Base-by-base conservation (phyloP, 2,113 vertebrate species). In the Aspidoscelis tigris region DNA sequence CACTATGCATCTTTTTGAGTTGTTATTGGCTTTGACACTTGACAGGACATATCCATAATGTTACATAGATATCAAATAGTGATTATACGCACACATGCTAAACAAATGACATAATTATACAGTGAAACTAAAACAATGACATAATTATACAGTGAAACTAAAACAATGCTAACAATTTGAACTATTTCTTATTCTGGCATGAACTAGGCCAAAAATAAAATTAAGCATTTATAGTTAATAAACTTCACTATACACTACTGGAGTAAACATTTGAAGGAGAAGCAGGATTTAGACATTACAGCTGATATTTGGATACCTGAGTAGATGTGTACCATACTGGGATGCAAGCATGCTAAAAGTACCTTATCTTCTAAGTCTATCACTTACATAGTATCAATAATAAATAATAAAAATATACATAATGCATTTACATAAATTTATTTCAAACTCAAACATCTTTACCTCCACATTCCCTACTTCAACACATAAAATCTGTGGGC, bases 161-260 rank as follows among this genome's bases (percentile, higher is more conserved):
- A 61, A 61, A 61, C 58, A 61, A 61, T 18, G 44, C 2, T 33
- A 71, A 44, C 0, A 0, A 0, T 76, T 16, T 83, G 66, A 0
- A 0, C 26, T 77, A 81, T 86, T 64, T 41, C 64, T 70, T 55
- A 78, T 80, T 69, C 12, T 65, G 74, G 5, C 20, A n/a, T 20
- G 85, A 78, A 50, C n/a, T 21, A n/a, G 10, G 26, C 39, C 55
- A 4, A 47, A 82, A 72, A 81, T 50, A 55, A 80, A 86, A 84
- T 88, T 71, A 88, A 84, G 21, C 18, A 86, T 87, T 43, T 2
- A 79, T 16, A 82, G 66, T 3, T 39, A 20, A 16, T 55, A 86
- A 77, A 87, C 4, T 66, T 88, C 8, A 43, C 11, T 65, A 87
- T 47, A 82, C 7, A 76, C 53, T 11, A 65, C 80, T 87, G 26